Conservation (phyloP, 2,888 invertebrate species). For the Sinodicranocentrus sp. region DNA sequence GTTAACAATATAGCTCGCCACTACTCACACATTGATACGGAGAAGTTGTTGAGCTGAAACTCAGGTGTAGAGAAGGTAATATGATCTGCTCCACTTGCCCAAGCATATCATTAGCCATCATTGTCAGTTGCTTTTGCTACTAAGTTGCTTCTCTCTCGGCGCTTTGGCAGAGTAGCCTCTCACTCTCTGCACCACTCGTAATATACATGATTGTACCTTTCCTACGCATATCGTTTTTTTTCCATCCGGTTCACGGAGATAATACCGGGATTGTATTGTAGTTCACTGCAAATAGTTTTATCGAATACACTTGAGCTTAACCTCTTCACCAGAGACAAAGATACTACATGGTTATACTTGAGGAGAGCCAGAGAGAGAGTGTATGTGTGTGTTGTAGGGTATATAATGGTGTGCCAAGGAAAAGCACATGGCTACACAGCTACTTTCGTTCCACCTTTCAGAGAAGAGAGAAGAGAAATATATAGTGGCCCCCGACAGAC, state of each 20-base stretch:
- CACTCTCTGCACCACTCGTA: too few species aligned
- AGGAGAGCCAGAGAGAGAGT: not conserved
- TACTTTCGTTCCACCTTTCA: conserved; percentile 24
- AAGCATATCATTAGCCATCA: conserved; percentile 32
- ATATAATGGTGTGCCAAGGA: conserved; percentile 43
- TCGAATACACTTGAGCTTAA: conserved; percentile 8
- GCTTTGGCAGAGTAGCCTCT: too few species aligned
- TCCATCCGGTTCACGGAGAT: conserved; percentile 32
- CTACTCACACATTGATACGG: too few species aligned
- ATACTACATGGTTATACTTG: not conserved
- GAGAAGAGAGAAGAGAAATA: conserved; percentile 1
- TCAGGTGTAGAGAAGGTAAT: conserved; percentile 27
- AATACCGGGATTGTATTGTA: not conserved
- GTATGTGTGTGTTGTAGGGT: not conserved
- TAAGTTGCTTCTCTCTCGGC: too few species aligned
- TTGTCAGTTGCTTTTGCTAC: not conserved
- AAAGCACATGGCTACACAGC: conserved; percentile 63
- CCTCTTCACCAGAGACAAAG: not conserved
- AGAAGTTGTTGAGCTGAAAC: too few species aligned
- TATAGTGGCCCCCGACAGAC: conserved; percentile 47
- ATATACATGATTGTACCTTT: too few species aligned
- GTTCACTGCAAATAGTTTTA: conserved; percentile 15
- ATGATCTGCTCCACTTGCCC: conserved; percentile 44
- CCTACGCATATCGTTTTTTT: not conserved
- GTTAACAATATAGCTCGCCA: too few species aligned